Conservation (phyloP, 2,113 vertebrate species). For the Nothocercus nigrocapillus region DNA sequence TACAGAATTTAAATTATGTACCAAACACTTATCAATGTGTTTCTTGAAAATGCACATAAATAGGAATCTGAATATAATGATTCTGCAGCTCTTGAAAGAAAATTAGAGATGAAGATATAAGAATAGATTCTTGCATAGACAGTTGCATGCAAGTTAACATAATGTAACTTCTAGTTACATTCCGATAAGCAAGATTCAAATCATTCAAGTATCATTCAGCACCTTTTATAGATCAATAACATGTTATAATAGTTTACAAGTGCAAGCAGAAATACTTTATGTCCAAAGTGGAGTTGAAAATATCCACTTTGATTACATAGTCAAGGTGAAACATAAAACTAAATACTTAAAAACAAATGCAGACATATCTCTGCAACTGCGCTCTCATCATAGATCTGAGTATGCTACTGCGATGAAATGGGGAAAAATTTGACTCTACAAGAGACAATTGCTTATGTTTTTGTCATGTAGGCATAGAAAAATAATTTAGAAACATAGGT, state of each 20-base stretch:
- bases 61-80: not conserved
- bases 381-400: not conserved
- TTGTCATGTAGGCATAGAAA: not conserved
- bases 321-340: not conserved
- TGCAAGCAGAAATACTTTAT: not conserved
- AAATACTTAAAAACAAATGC: not conserved
- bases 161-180: not conserved
- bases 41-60: not conserved
- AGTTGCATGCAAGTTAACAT: not conserved
- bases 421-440: accelerated
- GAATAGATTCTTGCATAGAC: not conserved
- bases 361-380: not conserved
- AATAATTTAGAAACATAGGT: not conserved
- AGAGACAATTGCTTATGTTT: not conserved
- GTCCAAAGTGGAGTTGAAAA: not conserved
- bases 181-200: not conserved
- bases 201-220: not conserved
- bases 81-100: not conserved
- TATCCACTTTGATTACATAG: not conserved
- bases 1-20: not conserved
- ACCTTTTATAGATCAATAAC: not conserved
- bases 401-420: not conserved
- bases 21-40: not conserved
- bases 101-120: not conserved
- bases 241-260: not conserved